These are phyloP conservation scores for Neoscelio sp. DNA, from an alignment of 2,888 invertebrate species.

Conservation along the genomic window DNA sequence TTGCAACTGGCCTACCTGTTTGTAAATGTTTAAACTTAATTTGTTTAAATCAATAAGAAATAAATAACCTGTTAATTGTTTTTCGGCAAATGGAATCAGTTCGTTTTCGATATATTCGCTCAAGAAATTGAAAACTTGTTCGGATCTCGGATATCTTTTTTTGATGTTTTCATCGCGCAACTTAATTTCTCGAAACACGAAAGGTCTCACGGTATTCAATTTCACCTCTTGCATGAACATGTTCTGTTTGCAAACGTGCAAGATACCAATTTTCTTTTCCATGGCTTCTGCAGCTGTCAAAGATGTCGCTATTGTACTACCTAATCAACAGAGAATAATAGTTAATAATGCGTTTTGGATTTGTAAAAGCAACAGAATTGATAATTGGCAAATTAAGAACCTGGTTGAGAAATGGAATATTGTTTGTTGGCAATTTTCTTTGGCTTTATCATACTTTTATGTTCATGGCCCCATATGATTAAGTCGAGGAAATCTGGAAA, in stretches of 20 bases:
- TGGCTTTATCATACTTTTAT: conserved; percentile 18
- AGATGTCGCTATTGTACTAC: conserved; percentile 40
- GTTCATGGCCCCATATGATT: conserved; percentile 40
- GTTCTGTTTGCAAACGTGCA: conserved; percentile 5
- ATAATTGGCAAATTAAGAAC: no score
- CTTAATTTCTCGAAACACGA: conserved; percentile 25
- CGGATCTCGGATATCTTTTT: conserved; percentile 31
- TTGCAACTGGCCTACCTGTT: no score
- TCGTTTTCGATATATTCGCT: conserved; percentile 34
- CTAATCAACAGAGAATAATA: conserved; percentile 11
- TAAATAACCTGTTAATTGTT: conserved; percentile 32
- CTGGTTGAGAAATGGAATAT: conserved; percentile 41
- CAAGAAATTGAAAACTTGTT: conserved; percentile 51
- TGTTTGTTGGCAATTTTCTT: conserved; percentile 14
- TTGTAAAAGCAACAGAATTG: background rate
- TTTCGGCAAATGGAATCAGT: conserved; percentile 23
- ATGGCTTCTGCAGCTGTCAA: conserved; percentile 21
- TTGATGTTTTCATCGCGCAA: conserved; percentile 22
- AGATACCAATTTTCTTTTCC: conserved; percentile 34
- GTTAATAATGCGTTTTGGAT: background rate
- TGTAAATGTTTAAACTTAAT: no score
- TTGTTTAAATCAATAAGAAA: no score
- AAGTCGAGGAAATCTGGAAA: conserved; percentile 40
- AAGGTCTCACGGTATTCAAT: conserved; percentile 42
- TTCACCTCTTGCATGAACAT: conserved; percentile 24